phyloP scores from a whole-genome alignment of 2,888 invertebrate genomes.

The Melanargia galathea region DNA sequence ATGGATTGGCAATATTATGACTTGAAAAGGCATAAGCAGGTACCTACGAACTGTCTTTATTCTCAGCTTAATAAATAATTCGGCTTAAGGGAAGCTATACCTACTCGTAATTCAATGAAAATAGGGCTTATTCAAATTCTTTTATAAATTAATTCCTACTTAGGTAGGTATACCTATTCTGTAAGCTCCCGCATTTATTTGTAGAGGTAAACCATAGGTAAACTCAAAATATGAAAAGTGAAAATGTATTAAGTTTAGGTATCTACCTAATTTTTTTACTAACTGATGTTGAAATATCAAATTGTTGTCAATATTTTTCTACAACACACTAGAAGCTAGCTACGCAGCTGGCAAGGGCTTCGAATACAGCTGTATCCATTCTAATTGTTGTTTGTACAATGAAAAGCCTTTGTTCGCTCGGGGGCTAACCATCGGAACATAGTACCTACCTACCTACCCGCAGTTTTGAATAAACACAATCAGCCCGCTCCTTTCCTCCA shows the following conservation, averaged over 20 bases:
- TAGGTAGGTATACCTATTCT: too few relatives aligned
- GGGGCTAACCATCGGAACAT: background rate
- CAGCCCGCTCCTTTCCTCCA: background rate
- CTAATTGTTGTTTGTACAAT: conserved; percentile 2
- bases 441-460: background rate
- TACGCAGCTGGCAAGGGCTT: background rate
- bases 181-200: too few relatives aligned
- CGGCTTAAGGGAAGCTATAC: too few relatives aligned
- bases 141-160: too few relatives aligned
- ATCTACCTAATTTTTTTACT: background rate
- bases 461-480: conserved; percentile 10
- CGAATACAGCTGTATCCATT: conserved; percentile 2
- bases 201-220: too few relatives aligned
- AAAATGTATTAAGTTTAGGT: background rate
- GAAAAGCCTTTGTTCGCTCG: conserved; percentile 4
- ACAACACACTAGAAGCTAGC: conserved; percentile 3
- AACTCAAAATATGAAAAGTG: background rate
- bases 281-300: background rate
- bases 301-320: background rate
- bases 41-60: too few relatives aligned
- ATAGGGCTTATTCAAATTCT: too few relatives aligned
- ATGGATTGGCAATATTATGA: too few relatives aligned
- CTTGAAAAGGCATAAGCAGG: too few relatives aligned
- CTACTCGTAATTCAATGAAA: too few relatives aligned
- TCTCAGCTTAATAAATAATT: too few relatives aligned